Evolutionary conservation across 2,113 vertebrate genomes (phyloP), one percentile per base, ranked within the genome.

Genomic region (Sorex araneus): DNA sequence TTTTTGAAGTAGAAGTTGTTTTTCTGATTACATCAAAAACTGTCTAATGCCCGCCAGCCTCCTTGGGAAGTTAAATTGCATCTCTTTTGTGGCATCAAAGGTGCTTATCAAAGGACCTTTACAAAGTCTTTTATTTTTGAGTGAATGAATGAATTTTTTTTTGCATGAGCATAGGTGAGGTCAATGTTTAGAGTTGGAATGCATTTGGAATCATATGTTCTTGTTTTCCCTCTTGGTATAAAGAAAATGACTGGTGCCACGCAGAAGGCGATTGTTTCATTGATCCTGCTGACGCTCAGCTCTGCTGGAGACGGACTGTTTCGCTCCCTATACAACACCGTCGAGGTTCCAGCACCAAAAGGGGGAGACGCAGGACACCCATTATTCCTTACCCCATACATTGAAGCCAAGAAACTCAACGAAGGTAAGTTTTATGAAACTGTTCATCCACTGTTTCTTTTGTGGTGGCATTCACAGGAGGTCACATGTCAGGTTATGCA

Each of bases 341-440:
- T 84, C 95, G 87, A 32, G 86, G 87, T 77, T 94, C 98, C 83
- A 94, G 95, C 84, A 30, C 76, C 94, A 19, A 36, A 30, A 23
- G 96, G 89, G 54, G 96, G 95, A 74, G 96, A 98, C 32, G 96
- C 98, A 5, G 98, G 98, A 16, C 84, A 97, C 7, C 98, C 99
- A 0, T 98, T 99, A 8, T 98, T 99, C 82, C 98, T 99, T 93
- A 99, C 98, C 1, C 98, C 98, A 6, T 98, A 98, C 67, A 96
- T 98, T 89, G 98, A 98, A 95, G 98, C 95, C 77, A 98, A 98
- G 8, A 98, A 94, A 77, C 96, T 97, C 76, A 96, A 95, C 21
- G 97, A 99, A 98, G 98, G 98, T 98, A 95, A 90, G 94, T 93
- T 30, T 32, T 32, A 40, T 54, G 27, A 67, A 87, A 63, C 84